phyloP scores from a whole-genome alignment of 2,113 vertebrate species.

The Athene cunicularia region DNA sequence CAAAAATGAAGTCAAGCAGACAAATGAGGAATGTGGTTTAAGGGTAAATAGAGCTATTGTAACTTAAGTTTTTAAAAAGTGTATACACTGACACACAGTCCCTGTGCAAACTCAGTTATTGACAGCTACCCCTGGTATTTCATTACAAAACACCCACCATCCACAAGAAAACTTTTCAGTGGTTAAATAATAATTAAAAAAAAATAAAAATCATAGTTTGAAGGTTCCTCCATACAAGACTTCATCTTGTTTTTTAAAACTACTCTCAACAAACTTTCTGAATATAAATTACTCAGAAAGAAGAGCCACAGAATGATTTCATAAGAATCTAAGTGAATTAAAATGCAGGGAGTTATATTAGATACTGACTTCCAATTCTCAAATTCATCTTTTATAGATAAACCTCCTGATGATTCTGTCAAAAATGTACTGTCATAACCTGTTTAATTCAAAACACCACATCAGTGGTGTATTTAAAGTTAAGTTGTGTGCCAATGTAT shows the following conservation, averaged over 20 bases:
- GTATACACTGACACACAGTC: constrained; percentile 45
- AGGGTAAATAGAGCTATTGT: constrained; percentile 23
- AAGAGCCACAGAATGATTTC: background rate
- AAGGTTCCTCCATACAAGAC: background rate
- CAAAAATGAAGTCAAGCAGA: constrained; percentile 80
- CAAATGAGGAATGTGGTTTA: constrained; percentile 70
- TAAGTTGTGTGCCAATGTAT: constrained; percentile 53
- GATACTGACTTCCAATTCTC: background rate
- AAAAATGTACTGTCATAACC: background rate
- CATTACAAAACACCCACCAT: background rate
- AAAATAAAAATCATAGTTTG: background rate
- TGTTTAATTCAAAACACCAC: background rate
- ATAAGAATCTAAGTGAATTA: background rate
- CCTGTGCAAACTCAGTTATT: background rate
- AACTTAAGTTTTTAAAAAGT: background rate
- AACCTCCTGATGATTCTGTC: background rate
- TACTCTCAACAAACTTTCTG: background rate
- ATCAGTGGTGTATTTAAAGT: background rate
- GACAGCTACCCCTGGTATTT: background rate
- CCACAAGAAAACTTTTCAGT: background rate
- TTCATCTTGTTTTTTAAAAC: background rate
- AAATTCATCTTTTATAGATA: background rate
- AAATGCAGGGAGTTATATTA: background rate
- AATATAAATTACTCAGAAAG: background rate
- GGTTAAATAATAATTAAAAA: background rate